Evolutionary conservation across 2,797 vertebrate species (phyloP).

Genomic region (Numenius phaeopus): DNA sequence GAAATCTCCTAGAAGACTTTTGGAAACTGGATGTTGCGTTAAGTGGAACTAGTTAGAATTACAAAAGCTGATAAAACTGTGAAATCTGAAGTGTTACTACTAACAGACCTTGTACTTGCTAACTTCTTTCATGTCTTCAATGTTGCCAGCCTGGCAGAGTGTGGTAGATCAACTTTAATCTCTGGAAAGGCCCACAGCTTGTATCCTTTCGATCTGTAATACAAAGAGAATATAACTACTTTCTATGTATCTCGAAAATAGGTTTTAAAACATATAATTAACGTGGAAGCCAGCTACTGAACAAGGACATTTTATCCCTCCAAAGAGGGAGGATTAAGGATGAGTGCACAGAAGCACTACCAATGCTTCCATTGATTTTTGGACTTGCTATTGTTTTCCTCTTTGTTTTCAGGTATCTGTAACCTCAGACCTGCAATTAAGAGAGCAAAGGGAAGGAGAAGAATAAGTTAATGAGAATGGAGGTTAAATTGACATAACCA

Average conservation of each 20-base stretch:
- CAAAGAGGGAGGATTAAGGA: background rate
- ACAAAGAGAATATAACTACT: background rate
- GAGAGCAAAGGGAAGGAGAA: background rate
- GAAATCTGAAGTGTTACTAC: background rate
- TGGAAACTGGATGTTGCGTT: background rate
- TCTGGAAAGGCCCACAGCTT: background rate
- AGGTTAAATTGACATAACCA: background rate
- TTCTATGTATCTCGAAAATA: background rate
- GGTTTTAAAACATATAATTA: conserved; percentile 6
- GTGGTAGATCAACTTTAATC: background rate
- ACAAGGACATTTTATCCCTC: background rate
- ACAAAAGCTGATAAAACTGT: background rate
- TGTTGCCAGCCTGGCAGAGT: background rate
- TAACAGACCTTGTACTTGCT: background rate
- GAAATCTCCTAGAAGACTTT: background rate
- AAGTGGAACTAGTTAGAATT: background rate
- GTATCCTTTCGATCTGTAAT: background rate
- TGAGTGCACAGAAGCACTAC: background rate
- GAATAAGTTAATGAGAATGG: background rate
- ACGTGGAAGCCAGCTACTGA: background rate
- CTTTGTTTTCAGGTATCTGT: background rate
- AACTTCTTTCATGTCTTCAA: background rate
- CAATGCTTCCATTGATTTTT: background rate
- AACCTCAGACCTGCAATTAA: background rate
- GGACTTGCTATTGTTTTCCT: background rate